Conservation (phyloP, 2,797 vertebrate genomes). For the Psittacula derbiana region DNA sequence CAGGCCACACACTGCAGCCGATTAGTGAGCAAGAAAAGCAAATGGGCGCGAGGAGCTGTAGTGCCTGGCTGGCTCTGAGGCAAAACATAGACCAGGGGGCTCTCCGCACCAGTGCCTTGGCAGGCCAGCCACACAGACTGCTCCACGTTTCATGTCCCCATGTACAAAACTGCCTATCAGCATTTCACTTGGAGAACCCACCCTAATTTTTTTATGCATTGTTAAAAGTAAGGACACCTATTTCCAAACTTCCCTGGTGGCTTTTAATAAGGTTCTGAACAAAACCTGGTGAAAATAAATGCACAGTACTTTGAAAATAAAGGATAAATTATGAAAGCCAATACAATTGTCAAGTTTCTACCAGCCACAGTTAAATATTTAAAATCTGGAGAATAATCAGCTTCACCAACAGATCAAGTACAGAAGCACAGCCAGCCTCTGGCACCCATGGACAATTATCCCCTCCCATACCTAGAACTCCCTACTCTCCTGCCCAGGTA, state of each 20-base stretch:
- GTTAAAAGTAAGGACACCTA: neutral
- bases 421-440: neutral
- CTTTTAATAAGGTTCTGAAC: neutral
- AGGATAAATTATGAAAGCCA: neutral
- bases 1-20: neutral
- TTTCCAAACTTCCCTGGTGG: neutral
- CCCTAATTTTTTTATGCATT: neutral
- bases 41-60: neutral
- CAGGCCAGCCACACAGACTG: neutral
- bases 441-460: fast-evolving
- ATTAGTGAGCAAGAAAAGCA: constrained; percentile 6
- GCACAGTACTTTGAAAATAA: neutral
- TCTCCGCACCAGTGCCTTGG: neutral
- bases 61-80: neutral
- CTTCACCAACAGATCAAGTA: neutral
- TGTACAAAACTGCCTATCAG: neutral
- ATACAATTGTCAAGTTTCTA: neutral
- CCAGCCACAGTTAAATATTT: neutral
- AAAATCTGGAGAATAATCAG: neutral
- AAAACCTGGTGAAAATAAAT: neutral
- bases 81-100: neutral
- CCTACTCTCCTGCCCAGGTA: neutral
- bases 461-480: neutral
- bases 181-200: neutral
- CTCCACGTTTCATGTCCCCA: neutral